A percentile compares a stretch with the other conserved stretches of the same genome.
These are phyloP conservation scores for Thyatira batis DNA, from an alignment of 2,888 invertebrate species.

Conservation along the genomic window DNA sequence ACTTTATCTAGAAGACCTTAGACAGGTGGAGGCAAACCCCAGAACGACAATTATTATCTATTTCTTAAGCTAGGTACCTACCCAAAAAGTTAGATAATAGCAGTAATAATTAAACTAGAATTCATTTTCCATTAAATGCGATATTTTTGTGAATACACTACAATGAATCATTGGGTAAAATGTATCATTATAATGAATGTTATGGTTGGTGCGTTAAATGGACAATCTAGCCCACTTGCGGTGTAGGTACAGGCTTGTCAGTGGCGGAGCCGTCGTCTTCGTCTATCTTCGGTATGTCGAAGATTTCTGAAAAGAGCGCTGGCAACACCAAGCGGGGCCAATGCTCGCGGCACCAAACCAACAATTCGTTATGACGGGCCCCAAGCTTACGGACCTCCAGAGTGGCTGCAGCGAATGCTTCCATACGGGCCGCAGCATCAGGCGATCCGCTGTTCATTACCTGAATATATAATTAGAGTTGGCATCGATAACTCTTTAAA, in stretches of 20 bases:
- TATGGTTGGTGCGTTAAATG: neutral
- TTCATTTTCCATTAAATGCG: too few relatives aligned
- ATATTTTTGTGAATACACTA: too few relatives aligned
- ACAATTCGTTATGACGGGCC: constrained; percentile 89
- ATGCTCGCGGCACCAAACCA: constrained; percentile 95
- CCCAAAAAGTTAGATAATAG: neutral
- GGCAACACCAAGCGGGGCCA: constrained; percentile 94
- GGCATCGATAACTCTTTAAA: neutral
- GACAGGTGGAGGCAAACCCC: too few relatives aligned
- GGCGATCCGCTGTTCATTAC: constrained; percentile 21
- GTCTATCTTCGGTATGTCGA: constrained; percentile 91
- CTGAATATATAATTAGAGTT: constrained; percentile 15
- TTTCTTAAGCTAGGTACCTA: too few relatives aligned
- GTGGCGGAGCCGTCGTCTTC: constrained; percentile 40
- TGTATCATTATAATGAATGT: neutral
- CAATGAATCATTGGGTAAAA: neutral
- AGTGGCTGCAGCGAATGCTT: constrained; percentile 55
- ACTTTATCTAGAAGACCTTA: too few relatives aligned
- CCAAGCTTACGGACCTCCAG: constrained; percentile 91
- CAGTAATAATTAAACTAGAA: too few relatives aligned
- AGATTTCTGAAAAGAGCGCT: constrained; percentile 97
- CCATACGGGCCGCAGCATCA: constrained; percentile 46
- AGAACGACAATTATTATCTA: too few relatives aligned
- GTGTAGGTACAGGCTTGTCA: constrained; percentile 24
- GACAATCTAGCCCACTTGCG: constrained; percentile 7